These are phyloP conservation scores for Matsumyia berberina DNA, from an alignment of 2,888 invertebrate genomes.

Conservation along the genomic window DNA sequence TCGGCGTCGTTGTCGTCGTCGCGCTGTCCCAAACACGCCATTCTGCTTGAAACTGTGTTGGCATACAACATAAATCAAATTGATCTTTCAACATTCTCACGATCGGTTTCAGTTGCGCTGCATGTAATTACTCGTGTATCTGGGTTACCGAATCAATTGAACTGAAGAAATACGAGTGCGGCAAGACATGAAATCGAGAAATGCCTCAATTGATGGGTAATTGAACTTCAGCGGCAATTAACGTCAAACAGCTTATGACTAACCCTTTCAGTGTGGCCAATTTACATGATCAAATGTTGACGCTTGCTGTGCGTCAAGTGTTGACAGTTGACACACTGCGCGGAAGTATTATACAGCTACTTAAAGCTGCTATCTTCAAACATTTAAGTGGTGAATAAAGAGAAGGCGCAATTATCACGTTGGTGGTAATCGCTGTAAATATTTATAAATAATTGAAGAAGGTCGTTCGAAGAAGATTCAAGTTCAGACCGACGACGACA, in stretches of 20 bases:
- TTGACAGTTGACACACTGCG: not conserved
- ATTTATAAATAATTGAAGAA: constrained; percentile 38
- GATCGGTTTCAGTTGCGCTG: constrained; percentile 19
- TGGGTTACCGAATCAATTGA: constrained; percentile 34
- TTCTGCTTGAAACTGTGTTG: not conserved
- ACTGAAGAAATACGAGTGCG: not conserved
- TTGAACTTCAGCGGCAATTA: constrained; percentile 47
- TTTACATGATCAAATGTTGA: constrained; percentile 43
- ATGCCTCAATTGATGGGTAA: constrained; percentile 36
- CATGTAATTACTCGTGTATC: not conserved
- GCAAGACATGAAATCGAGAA: not conserved
- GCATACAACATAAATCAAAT: constrained; percentile 14
- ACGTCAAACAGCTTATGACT: not conserved
- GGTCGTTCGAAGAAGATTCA: constrained; percentile 49
- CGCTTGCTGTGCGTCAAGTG: too few relatives aligned
- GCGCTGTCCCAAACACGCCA: not conserved
- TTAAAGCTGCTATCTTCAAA: constrained; percentile 22
- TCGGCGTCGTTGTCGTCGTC: not conserved
- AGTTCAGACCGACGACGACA: constrained; percentile 35
- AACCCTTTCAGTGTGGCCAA: constrained; percentile 1
- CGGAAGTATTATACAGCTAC: not conserved
- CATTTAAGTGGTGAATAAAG: constrained; percentile 30
- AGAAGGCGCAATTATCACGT: constrained; percentile 50
- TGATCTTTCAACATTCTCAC: constrained; percentile 17
- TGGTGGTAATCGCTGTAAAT: constrained; percentile 41